Conservation (phyloP, 2,113 vertebrate genomes). For the Lagopus muta region DNA sequence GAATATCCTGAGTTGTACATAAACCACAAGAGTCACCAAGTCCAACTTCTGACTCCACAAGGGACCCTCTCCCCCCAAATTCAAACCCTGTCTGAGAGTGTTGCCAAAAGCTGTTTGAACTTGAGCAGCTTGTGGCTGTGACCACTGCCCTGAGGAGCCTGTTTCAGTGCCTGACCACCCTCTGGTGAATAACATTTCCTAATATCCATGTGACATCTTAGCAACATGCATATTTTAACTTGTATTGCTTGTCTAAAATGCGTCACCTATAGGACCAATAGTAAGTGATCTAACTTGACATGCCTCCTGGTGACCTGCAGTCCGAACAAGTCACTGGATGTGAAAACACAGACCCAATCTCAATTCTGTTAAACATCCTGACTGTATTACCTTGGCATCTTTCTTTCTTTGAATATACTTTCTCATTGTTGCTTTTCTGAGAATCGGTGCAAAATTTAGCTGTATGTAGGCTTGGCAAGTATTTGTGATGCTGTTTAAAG, state of each 20-base stretch:
- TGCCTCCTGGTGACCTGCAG: neutral
- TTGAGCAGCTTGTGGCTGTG: neutral
- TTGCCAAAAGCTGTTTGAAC: neutral
- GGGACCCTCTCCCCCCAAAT: neutral
- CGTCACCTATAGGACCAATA: neutral
- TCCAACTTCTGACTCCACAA: neutral
- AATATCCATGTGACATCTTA: neutral
- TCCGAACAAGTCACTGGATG: neutral
- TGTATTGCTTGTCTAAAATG: neutral
- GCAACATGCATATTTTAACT: neutral
- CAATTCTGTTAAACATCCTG: neutral
- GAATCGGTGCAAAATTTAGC: neutral
- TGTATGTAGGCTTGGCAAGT: neutral
- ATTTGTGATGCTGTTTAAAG: neutral
- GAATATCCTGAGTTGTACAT: neutral
- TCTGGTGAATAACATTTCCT: neutral
- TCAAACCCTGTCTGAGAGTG: neutral
- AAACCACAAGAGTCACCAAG: neutral
- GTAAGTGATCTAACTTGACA: neutral
- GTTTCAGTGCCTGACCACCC: neutral
- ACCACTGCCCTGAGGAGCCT: neutral
- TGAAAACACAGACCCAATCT: neutral
- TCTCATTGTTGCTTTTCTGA: neutral
- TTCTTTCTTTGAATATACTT: neutral
- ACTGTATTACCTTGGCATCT: neutral